Base-by-base conservation (phyloP, 1,140 invertebrate species). In the Heliconius nattereri region DNA sequence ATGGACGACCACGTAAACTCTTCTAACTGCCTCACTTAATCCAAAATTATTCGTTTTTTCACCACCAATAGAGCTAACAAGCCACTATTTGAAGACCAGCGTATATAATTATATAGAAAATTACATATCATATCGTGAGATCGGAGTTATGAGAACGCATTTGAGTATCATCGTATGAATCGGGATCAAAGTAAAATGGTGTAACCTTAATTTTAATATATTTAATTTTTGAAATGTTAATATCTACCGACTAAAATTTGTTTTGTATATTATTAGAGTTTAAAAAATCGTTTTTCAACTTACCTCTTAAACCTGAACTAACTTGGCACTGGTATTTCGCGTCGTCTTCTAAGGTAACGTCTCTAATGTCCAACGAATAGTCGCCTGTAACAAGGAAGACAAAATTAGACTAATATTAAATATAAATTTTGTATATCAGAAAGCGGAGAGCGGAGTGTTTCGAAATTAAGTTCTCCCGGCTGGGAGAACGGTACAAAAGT, bases 271-370 rank as follows among this genome's bases (percentile, higher is more conserved):
- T 52, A 5, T 52, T 52, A 5, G 16, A 52, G 6, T 19, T 52
- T 52, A 52, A 52, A n/a, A 20, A 19, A 52, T 7, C 16, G 29
- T 26, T 37, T 19, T 40, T 40, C 2, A n/a, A n/a, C 89, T 89
- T 78, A 93, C 92, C 89, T 73, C 88, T 91, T 13, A 90, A 73
- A 9, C 91, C 92, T 1, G 91, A 92, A 75, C 91, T 92, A 72
- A 98, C 98, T 95, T 98, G 98, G 89, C 98, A 99, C 94, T 98
- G 97, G 92, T 98, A 99, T 83, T 95, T 95, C 19, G 97, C 98
- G 85, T 99, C 98, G 92, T 99, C 98, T 90, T 98, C 98, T 82
- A 99, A 94, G 90, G 97, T 97, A 66, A 98, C 97, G 2, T 98
- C 97, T 85, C 96, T 96, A 84, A 99, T 98, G 86, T 98, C 97